Evolutionary conservation across 2,113 vertebrate species (phyloP).

Genomic region (Aix galericulata): DNA sequence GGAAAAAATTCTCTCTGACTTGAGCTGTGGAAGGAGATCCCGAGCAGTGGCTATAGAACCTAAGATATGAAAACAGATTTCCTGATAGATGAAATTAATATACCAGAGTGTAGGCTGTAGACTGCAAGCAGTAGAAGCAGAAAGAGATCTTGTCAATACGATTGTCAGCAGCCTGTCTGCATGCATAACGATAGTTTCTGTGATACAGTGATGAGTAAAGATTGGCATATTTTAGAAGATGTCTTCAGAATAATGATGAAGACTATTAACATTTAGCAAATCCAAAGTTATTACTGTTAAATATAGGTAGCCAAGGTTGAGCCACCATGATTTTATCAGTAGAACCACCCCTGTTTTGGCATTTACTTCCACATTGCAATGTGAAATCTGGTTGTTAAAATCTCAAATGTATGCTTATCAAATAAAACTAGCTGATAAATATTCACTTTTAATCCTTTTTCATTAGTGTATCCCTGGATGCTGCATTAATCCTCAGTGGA

Average conservation of each 20-base stretch:
- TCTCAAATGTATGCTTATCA: not conserved
- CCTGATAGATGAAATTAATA: not conserved
- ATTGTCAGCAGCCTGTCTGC: constrained; percentile 9
- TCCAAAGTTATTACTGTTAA: not conserved
- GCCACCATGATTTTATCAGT: not conserved
- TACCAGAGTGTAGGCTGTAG: not conserved
- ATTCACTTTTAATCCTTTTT: not conserved
- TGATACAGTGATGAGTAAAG: not conserved
- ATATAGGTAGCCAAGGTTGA: not conserved
- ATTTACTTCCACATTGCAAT: not conserved
- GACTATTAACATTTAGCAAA: not conserved
- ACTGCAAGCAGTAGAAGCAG: not conserved
- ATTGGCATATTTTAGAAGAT: not conserved
- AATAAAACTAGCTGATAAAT: not conserved
- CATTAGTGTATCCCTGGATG: not conserved
- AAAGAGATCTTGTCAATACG: not conserved
- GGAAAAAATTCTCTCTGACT: not conserved
- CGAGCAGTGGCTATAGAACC: not conserved
- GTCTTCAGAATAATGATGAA: not conserved
- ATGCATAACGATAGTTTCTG: not conserved
- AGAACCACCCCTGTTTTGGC: not conserved
- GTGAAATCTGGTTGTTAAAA: not conserved
- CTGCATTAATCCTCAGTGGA: not conserved
- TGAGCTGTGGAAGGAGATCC: not conserved
- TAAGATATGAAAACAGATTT: not conserved